Percentiles rank a stretch among this genome's conserved stretches.
Conservation (phyloP, 2,797 vertebrate species). For the Tragopan temminckii region DNA sequence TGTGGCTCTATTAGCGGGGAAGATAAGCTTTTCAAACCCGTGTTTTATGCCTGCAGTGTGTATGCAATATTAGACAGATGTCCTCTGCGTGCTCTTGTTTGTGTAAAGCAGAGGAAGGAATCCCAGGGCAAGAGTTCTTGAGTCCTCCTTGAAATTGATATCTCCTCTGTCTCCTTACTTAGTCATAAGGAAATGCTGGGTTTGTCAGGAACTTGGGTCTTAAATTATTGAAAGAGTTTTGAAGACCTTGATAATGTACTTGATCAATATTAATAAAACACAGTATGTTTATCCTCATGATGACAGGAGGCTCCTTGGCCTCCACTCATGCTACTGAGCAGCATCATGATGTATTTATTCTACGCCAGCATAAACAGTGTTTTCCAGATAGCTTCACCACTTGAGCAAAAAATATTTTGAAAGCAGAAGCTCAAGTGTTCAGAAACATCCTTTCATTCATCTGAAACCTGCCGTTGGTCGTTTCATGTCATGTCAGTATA, state of each 20-base stretch:
- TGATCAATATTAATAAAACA: background rate
- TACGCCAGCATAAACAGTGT: background rate
- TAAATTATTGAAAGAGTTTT: background rate
- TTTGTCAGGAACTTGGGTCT: background rate
- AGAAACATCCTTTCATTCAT: background rate
- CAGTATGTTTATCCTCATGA: background rate
- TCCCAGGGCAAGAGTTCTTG: background rate
- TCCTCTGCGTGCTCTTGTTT: background rate
- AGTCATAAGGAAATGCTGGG: background rate
- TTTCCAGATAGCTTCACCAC: background rate
- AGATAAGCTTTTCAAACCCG: background rate
- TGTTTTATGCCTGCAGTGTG: background rate
- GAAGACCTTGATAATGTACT: background rate
- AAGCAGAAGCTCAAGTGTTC: background rate
- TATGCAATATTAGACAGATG: background rate
- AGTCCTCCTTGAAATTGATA: background rate
- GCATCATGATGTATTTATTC: background rate
- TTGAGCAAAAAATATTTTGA: background rate
- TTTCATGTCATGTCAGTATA: background rate
- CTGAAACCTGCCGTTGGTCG: background rate
- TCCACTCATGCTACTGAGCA: background rate
- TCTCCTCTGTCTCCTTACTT: background rate
- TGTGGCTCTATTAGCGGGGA: background rate
- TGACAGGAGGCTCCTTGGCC: background rate
- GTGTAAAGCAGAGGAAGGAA: background rate